Evolutionary conservation across 2,797 vertebrate species (phyloP), one percentile per base, ranked within the genome.

Genomic region (Protonibea diacanthus): DNA sequence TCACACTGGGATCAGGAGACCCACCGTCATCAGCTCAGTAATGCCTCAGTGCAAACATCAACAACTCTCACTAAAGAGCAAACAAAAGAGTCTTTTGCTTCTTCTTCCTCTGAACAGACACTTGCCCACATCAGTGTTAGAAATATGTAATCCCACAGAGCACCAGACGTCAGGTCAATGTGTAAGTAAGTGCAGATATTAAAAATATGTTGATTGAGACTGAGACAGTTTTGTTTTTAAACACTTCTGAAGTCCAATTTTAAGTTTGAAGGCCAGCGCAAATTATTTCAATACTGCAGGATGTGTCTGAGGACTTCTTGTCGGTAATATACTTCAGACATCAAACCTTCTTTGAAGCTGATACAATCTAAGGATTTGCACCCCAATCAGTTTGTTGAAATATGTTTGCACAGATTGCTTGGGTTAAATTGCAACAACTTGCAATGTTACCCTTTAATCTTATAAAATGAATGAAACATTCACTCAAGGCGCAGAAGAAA

Each of bases 1-100:
- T 89, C 91, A 90, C 80, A 91, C 85, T 86, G 78, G 66, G 88
- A 94, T 92, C 91, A 94, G 92, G 88, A 93, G 93, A 93, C 88
- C 78, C 80, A 53, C 60, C 77, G 63, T 91, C 91, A 89, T 88
- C 85, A 82, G 76, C 59, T 48, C 75, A 67, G 89, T 64, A 45
- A 85, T 82, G 86, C 70, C 68, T 78, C 86, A 71, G 81, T 84
- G 86, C 80, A 89, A 91, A 91, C 82, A 91, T 89, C 81, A 92
- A 86, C 82, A 90, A 80, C 72, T 82, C 67, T 83, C 62, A 63
- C 76, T 66, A 2, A 81, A 71, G 66, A 82, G 74, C 70, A 69
- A 78, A 78, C 69, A 88, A 86, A 89, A 59, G 71, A 76, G 51
- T 52, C 71, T 84, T 81, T 78, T 78, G 12, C 75, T 84, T 80